Base-by-base conservation (phyloP, 2,888 invertebrate species). In the Mimumesa dahlbomi region DNA sequence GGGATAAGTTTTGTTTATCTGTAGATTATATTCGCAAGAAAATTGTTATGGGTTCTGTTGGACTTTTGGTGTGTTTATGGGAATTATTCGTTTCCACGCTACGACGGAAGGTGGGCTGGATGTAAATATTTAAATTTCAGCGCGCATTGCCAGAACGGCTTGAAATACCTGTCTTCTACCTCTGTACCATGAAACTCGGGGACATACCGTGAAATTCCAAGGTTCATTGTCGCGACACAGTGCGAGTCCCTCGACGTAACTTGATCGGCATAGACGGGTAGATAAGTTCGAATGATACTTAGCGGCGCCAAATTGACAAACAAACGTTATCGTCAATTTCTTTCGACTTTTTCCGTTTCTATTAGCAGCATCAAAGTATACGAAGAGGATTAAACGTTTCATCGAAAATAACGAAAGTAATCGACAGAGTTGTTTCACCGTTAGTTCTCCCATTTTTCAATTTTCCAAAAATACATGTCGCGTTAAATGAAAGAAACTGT, bases 91-190 rank as follows among this genome's bases (percentile, higher is more conserved):
- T n/a, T n/a, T n/a, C n/a, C n/a, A n/a, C n/a, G n/a, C n/a, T n/a
- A n/a, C n/a, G n/a, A n/a, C n/a, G n/a, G n/a, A n/a, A n/a, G n/a
- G n/a, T n/a, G n/a, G n/a, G 34, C 34, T 48, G 21, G 18, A 34
- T 76, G 76, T 76, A 73, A 75, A 76, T 75, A 76, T 42, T 54
- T 19, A 54, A 59, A 56, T 42, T 40, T 21, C 34, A 16, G 34
- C 19, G 56, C 7, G 42, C n/a, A 21, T 40, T 13, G 57, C 48
- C 34, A 31, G n/a, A 13, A 16, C 48, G 63, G 54, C 34, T n/a
- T n/a, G 48, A 38, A 50, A n/a, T n/a, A n/a, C n/a, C n/a, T 63
- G 66, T 49, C 52, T 40, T 61, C 54, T 16, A 57, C 54, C 68
- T 36, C 53, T 50, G 49, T 34, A 42, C 11, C 14, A n/a, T n/a